Base-by-base conservation (phyloP, 2,888 invertebrate species). In the Ophonus ardosiacus region DNA sequence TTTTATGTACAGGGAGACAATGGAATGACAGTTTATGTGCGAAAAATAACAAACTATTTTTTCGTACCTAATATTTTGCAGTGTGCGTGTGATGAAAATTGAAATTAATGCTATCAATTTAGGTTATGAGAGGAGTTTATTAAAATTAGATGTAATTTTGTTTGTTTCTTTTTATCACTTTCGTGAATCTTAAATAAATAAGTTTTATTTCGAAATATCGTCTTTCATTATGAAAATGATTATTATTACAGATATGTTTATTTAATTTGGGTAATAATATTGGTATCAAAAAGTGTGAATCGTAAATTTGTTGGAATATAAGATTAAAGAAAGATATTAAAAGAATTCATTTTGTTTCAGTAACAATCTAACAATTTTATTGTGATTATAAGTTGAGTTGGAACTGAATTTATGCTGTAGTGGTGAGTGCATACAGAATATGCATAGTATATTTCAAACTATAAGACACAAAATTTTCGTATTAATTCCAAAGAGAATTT, bases 181-280 rank as follows among this genome's bases (percentile, higher is more conserved):
- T 68, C 68, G 68, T 68, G 68, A 68, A 68, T 68, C 68, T 68
- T 38, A 38, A 68, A 31, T 38, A 68, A 68, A 68, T 68, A 68
- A 68, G 68, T 68, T 68, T 68, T 40, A 38, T 68, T 68, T 15
- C 24, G 15, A 31, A 38, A 68, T 38, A n/a, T 24, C 24, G 24
- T 38, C 38, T 65, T 13, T 24, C 1, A 4, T 68, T 68, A n/a
- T 38, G 38, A 59, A 31, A 38, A 31, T 68, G 68, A 38, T 68
- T 24, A 13, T 7, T 13, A 38, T 38, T 38, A n/a, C 15, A 10
- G 63, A 21, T 2, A 13, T 68, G 31, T 68, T 68, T 51, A 68
- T 21, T 38, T n/a, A 68, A 68, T 38, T 68, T 68, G 31, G 13
- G 1, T 24, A 68, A 68, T 68, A 38, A 38, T 31, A 31, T 68